Evolutionary conservation across 2,113 vertebrate species (phyloP).

Genomic region (Siphamia tubifer): DNA sequence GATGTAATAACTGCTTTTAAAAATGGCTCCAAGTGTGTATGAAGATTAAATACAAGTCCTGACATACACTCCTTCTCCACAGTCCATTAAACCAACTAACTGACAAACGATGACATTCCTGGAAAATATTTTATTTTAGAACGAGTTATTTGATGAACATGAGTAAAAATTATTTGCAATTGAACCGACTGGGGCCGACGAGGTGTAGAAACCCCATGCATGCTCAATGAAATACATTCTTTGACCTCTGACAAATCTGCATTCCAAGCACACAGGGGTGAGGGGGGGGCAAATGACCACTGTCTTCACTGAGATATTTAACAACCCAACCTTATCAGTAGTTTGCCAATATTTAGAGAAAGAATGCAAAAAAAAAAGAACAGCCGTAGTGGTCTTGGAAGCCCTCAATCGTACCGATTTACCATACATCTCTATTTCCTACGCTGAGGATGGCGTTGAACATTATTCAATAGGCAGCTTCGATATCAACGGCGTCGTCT

Average conservation of each 20-base stretch:
- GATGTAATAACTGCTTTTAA: too few relatives aligned
- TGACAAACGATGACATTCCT: too few relatives aligned
- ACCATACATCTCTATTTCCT: conserved; percentile 62
- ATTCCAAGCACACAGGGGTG: not conserved
- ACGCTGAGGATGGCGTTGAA: conserved; percentile 50
- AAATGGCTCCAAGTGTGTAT: too few relatives aligned
- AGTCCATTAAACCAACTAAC: too few relatives aligned
- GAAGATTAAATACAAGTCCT: too few relatives aligned
- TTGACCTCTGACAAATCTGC: conserved; percentile 4
- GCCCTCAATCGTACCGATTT: conserved; percentile 31
- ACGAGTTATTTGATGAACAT: not conserved
- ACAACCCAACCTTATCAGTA: not conserved
- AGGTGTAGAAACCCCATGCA: not conserved
- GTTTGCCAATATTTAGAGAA: conserved; percentile 14
- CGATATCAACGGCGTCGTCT: conserved; percentile 59
- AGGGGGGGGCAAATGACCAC: not conserved
- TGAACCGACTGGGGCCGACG: not conserved
- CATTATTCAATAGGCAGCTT: conserved; percentile 70
- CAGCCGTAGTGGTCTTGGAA: not conserved
- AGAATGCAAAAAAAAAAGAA: not conserved
- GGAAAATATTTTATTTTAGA: too few relatives aligned
- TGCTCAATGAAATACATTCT: not conserved
- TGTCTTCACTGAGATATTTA: conserved; percentile 17
- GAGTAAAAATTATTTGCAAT: not conserved
- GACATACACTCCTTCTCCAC: too few relatives aligned